Base-by-base conservation (phyloP, 2,797 vertebrate genomes). In the Chaetodon trifasciatus region DNA sequence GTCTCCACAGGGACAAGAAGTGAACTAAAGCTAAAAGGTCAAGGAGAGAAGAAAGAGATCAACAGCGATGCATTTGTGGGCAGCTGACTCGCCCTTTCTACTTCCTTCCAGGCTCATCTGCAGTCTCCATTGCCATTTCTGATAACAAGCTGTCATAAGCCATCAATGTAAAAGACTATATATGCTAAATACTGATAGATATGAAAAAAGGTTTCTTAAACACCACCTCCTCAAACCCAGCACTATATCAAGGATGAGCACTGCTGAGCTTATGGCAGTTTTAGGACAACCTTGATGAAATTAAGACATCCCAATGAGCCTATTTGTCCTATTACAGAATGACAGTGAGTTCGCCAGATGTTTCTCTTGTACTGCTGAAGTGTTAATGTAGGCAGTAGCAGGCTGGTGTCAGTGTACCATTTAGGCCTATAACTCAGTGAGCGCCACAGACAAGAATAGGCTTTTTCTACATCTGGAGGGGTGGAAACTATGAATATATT, bases 401-500 rank as follows among this genome's bases (percentile, higher is more conserved):
- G 21, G 24, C 58, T 47, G 24, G 23, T 9, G 32, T 13, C 23
- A 44, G 23, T 35, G 35, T 13, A 64, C 50, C 39, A 63, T 28
- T 58, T 47, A 39, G 19, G 5, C 19, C 8, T 3, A 32, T 15
- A 52, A 16, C 69, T 53, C 17, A 64, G 52, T 1, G 8, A 56
- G 3, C n/a, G 52, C 37, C 42, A 58, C n/a, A 73, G 50, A 39
- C 8, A 6, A 70, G 24, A 77, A 47, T 39, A 71, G 10, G n/a
- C 24, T 39, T 70, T 42, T 23, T 75, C 39, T 24, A 44, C 39
- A 71, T 1, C 23, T 68, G 60, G 15, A 23, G 37, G n/a, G 42
- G 37, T 65, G 76, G 84, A 87, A 87, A 87, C 71, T 58, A 50
- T 66, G 68, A 86, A 80, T 68, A 23, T 42, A 32, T 58, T n/a